These are phyloP conservation scores for Lepidurus packardi DNA, from an alignment of 1,140 invertebrate species.

Conservation along the genomic window DNA sequence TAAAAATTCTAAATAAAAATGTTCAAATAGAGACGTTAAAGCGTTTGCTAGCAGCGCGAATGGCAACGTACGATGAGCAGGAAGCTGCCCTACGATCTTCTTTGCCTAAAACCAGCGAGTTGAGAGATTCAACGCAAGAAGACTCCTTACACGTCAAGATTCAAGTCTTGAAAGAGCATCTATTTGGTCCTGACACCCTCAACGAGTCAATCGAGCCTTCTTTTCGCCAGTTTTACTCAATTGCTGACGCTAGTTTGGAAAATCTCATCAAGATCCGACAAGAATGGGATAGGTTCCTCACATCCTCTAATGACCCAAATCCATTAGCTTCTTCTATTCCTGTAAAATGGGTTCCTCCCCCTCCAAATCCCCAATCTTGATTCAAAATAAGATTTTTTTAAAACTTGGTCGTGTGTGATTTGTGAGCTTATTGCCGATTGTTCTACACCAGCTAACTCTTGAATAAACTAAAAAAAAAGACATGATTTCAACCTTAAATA, in stretches of 20 bases:
- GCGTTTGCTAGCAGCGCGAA: background rate
- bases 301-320: background rate
- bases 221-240: background rate
- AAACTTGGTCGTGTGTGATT: background rate
- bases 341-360: background rate
- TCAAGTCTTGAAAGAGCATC: background rate
- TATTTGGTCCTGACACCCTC: background rate
- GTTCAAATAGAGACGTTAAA: background rate
- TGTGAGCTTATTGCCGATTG: background rate
- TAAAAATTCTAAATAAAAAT: background rate
- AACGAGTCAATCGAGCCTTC: background rate
- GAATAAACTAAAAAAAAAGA: background rate
- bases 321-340: background rate
- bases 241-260: background rate
- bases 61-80: background rate
- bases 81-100: background rate
- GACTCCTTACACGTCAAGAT: background rate
- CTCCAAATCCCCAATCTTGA: background rate
- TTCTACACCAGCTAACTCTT: background rate
- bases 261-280: background rate
- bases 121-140: background rate
- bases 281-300: background rate
- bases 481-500: background rate
- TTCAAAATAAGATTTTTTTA: background rate
- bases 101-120: background rate